phyloP scores from a whole-genome alignment of 1,140 invertebrate species.

The Anadara kagoshimensis region DNA sequence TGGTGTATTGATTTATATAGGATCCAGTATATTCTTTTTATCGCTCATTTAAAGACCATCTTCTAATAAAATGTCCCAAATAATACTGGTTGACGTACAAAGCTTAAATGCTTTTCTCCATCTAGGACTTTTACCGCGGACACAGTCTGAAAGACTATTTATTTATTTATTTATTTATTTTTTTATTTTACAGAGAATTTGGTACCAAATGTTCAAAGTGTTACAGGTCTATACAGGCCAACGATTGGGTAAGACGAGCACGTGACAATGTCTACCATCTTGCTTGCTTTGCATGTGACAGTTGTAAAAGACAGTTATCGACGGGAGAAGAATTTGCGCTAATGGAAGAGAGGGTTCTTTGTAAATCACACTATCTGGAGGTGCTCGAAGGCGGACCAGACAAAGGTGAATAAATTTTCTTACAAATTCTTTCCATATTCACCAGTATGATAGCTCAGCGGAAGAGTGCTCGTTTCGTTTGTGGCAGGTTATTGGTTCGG shows the following conservation, averaged over 20 bases:
- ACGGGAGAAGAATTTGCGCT: constrained; percentile 99
- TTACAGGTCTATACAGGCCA: constrained; percentile 90
- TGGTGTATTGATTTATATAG: too few species aligned
- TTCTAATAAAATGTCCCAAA: too few species aligned
- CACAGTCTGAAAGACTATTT: background rate
- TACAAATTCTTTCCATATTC: background rate
- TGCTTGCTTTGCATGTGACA: constrained; percentile 98
- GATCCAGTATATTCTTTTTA: too few species aligned
- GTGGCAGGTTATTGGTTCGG: too few species aligned
- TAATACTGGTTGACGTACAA: too few species aligned
- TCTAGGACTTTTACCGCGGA: too few species aligned
- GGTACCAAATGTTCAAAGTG: constrained; percentile 98
- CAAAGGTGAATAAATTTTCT: constrained; percentile 80
- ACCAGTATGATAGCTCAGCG: too few species aligned
- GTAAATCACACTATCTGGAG: constrained; percentile 97
- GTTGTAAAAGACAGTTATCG: constrained; percentile 95
- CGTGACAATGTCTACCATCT: constrained; percentile 96
- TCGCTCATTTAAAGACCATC: too few species aligned
- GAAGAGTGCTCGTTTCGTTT: too few species aligned
- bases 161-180: background rate
- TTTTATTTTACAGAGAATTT: constrained; percentile 85
- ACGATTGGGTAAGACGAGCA: constrained; percentile 97
- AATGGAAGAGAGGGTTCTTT: constrained; percentile 92
- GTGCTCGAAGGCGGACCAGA: constrained; percentile 89
- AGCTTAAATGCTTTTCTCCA: too few species aligned